Base-by-base conservation (phyloP, 2,888 invertebrate genomes). In the Antitype chi region DNA sequence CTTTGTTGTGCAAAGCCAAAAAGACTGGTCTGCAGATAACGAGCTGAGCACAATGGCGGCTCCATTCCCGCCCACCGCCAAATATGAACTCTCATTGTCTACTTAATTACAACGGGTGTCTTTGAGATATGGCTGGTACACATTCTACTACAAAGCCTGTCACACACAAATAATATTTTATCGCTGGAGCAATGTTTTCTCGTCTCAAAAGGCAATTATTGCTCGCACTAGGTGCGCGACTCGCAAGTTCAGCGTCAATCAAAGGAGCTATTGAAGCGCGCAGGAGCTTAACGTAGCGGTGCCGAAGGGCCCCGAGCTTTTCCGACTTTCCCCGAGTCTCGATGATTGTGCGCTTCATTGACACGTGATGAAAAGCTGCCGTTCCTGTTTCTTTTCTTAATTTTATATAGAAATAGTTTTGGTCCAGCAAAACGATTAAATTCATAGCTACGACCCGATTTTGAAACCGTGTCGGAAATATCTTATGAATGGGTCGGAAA, bases 71-170 rank as follows among this genome's bases (percentile, higher is more conserved):
- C 93, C 93, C 92, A 91, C 92, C 90, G 89, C 94, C 93, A 90
- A 95, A 95, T 95, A 95, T 95, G 94, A 95, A 94, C 93, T 93
- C 93, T 93, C 95, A 95, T 96, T 96, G 96, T 96, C 94, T 94
- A 95, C 95, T 95, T 96, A 96, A 96, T 96, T 96, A 96, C 95
- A 92, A 92, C 94, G 95, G 92, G 93, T 94, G 94, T 94, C 94
- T 94, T 94, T 94, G 94, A 94, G 94, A 94, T 94, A 94, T 94
- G 92, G 93, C 90, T 92, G 91, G 93, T 93, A 93, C 93, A 93
- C 91, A 93, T 92, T 92, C 91, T 89, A 87, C 87, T 87, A 94
- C 94, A 95, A 94, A 93, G 93, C 90, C 94, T 94, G 95, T 94
- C 95, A 94, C 92, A 95, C 89, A 95, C 95, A 95, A 94, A 94